Conservation (phyloP, 2,797 vertebrate species). For the Cercopithecus neglectus region DNA sequence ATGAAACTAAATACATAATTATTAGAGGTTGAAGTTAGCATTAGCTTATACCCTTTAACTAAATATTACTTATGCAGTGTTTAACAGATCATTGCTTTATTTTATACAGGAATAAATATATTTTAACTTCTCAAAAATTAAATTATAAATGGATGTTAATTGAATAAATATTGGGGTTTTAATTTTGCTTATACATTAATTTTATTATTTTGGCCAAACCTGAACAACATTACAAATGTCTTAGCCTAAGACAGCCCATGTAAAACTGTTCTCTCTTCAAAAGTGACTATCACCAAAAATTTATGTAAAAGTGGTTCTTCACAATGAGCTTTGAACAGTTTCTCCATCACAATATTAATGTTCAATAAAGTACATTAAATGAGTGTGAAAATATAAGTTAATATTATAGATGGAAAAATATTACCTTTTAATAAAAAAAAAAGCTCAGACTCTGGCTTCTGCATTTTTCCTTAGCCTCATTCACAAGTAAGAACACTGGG, state of each 20-base stretch:
- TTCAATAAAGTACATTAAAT: neutral
- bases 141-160: neutral
- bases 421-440: neutral
- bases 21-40: neutral
- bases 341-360: neutral
- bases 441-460: neutral
- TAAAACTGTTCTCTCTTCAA: neutral
- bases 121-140: neutral
- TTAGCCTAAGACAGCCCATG: neutral
- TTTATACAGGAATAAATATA: neutral
- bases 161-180: neutral
- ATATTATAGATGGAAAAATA: neutral
- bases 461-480: neutral
- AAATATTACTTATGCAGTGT: neutral
- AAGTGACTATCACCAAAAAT: neutral
- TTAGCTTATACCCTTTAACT: neutral
- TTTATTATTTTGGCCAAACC: neutral
- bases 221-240: neutral
- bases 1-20: neutral
- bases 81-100: neutral
- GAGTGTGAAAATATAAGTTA: neutral
- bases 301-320: neutral
- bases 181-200: neutral
- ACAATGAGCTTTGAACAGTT: neutral
- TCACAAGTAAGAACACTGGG: slow-evolving; percentile 60